These are phyloP conservation scores for Calidris pygmaea DNA, from an alignment of 2,113 vertebrate genomes.

Conservation along the genomic window DNA sequence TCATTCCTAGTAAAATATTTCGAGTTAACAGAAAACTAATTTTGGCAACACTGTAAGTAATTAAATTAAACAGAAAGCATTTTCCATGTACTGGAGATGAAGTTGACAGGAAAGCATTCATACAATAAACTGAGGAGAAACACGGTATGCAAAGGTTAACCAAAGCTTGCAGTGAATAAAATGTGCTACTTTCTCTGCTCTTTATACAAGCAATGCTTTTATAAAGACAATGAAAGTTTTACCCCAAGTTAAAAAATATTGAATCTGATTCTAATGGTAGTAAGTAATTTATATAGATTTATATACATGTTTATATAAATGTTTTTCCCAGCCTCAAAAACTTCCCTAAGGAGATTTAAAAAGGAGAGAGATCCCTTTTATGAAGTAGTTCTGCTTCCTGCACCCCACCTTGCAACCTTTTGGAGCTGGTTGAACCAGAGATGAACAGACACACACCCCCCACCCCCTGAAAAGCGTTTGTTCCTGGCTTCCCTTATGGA, in stretches of 20 bases:
- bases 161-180: background rate
- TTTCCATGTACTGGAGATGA: background rate
- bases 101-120: background rate
- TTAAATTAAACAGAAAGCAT: constrained; percentile 57
- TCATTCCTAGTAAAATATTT: constrained; percentile 62
- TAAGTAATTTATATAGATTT: background rate
- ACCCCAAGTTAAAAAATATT: background rate
- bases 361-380: background rate
- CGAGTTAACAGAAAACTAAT: constrained; percentile 65
- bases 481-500: background rate
- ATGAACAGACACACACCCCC: background rate
- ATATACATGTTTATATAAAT: background rate
- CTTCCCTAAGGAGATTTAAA: background rate
- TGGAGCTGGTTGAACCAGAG: background rate
- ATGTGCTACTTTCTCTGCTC: background rate
- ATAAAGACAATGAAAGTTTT: background rate
- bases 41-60: constrained; percentile 60
- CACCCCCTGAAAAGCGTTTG: background rate
- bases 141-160: background rate
- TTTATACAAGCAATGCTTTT: background rate
- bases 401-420: background rate
- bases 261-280: background rate
- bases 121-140: background rate
- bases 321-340: background rate
- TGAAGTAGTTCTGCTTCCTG: background rate